phyloP scores from a whole-genome alignment of 2,113 vertebrate species.

The Cochlearius cochlearius region DNA sequence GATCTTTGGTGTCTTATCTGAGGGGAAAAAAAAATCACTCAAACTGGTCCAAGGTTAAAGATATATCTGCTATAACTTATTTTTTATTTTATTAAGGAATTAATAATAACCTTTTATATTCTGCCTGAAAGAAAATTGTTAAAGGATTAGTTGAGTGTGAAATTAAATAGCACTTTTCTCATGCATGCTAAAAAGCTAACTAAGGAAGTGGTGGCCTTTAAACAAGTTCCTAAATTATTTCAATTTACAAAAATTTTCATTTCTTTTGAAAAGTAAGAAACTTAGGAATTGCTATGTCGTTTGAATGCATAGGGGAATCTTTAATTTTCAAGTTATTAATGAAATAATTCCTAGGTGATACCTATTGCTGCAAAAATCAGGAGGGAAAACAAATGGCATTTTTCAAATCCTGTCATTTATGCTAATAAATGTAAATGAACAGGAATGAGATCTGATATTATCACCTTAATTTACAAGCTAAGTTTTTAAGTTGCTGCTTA shows the following conservation, averaged over 20 bases:
- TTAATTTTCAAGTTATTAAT: conserved; percentile 59
- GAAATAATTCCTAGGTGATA: conserved; percentile 45
- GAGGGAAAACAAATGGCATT: background rate
- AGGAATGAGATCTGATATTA: conserved; percentile 44
- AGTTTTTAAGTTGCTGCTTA: conserved; percentile 51
- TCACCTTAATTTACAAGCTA: conserved; percentile 42
- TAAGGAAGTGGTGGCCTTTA: conserved; percentile 36
- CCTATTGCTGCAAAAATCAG: conserved; percentile 32
- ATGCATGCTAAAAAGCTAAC: conserved; percentile 59
- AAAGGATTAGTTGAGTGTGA: conserved; percentile 76
- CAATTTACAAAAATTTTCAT: conserved; percentile 8
- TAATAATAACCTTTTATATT: conserved; percentile 71
- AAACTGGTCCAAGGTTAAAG: conserved; percentile 63
- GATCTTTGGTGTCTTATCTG: conserved; percentile 54
- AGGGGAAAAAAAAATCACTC: conserved; percentile 39
- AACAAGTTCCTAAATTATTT: conserved; percentile 59
- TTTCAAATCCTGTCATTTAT: conserved; percentile 39
- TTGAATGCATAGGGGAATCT: conserved; percentile 49
- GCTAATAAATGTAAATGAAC: conserved; percentile 45
- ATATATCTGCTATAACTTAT: conserved; percentile 42
- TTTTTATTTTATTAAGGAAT: conserved; percentile 72
- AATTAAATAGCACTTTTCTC: conserved; percentile 76
- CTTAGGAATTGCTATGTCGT: conserved; percentile 11
- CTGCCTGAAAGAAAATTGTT: conserved; percentile 70
- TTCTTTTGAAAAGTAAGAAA: conserved; percentile 51